Conservation (phyloP, 2,797 vertebrate genomes). For the Danio kyathit region DNA sequence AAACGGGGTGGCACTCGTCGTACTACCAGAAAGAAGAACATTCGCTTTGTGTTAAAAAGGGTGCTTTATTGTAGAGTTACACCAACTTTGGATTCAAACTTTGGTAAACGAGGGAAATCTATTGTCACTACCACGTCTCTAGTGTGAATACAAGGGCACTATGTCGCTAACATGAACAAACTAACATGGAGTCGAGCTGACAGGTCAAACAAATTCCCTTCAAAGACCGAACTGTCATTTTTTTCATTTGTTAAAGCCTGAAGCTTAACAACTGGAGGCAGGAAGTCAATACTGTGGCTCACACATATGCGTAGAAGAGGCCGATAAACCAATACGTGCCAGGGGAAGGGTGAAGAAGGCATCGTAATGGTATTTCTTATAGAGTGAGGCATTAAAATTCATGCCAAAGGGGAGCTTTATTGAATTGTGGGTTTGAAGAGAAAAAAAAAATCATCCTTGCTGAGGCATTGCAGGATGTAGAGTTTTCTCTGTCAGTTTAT, state of each 20-base stretch:
- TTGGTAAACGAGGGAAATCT: not conserved
- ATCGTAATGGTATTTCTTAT: conserved; percentile 35
- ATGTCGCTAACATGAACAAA: conserved; percentile 38
- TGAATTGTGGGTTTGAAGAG: conserved; percentile 34
- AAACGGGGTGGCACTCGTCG: conserved; percentile 94
- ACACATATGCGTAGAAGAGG: conserved; percentile 25
- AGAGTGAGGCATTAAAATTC: conserved; percentile 47
- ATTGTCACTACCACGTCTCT: not conserved
- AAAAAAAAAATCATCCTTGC: conserved; percentile 5
- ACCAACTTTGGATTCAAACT: not conserved
- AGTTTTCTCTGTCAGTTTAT: conserved; percentile 35
- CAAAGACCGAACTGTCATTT: conserved; percentile 25
- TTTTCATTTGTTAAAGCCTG: conserved; percentile 45
- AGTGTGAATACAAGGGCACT: conserved; percentile 7
- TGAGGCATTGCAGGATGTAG: conserved; percentile 2
- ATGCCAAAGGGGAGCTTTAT: conserved; percentile 45
- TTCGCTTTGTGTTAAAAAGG: conserved; percentile 13
- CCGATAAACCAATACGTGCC: conserved; percentile 35
- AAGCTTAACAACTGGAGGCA: conserved; percentile 47
- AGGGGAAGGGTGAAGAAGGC: conserved; percentile 19
- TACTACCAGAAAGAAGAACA: conserved; percentile 75
- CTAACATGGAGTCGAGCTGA: conserved; percentile 30
- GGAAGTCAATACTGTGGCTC: conserved; percentile 38
- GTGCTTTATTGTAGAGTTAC: not conserved
- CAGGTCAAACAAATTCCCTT: conserved; percentile 40